These are phyloP conservation scores for Pteromalus puparum DNA, from an alignment of 1,140 invertebrate genomes.

Conservation along the genomic window DNA sequence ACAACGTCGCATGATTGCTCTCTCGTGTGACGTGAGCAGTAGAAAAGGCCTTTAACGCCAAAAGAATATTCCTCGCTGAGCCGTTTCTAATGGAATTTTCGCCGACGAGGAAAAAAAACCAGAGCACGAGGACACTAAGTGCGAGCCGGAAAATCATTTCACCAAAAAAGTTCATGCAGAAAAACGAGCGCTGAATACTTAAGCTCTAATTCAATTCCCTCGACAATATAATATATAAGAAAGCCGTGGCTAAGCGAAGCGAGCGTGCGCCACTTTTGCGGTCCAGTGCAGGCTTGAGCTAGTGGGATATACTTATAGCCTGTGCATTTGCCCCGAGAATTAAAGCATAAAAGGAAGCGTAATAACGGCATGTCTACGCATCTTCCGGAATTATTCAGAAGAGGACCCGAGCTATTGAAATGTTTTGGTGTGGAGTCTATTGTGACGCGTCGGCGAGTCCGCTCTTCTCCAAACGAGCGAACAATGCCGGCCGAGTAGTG, in stretches of 20 bases:
- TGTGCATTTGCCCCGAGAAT: constrained; percentile 43
- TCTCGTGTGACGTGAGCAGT: too few relatives aligned
- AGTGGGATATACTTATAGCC: not conserved
- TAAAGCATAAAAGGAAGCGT: constrained; percentile 55
- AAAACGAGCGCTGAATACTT: not conserved
- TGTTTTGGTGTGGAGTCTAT: constrained; percentile 48
- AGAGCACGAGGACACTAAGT: not conserved
- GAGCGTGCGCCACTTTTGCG: constrained; percentile 41
- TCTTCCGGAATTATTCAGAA: constrained; percentile 55
- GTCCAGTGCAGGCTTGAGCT: not conserved
- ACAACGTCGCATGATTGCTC: too few relatives aligned
- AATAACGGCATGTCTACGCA: constrained; percentile 54
- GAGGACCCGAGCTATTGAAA: constrained; percentile 52
- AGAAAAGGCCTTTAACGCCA: not conserved
- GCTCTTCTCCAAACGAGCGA: not conserved
- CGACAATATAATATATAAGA: not conserved
- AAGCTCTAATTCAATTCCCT: constrained; percentile 23
- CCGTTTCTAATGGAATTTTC: not conserved
- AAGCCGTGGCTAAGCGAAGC: not conserved
- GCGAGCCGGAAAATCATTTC: not conserved
- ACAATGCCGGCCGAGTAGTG: constrained; percentile 11
- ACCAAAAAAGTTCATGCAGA: constrained; percentile 8
- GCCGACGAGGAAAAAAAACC: not conserved
- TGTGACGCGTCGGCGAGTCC: constrained; percentile 50
- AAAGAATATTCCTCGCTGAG: not conserved